Conservation (phyloP, 2,113 vertebrate species). For the Malurus melanocephalus region DNA sequence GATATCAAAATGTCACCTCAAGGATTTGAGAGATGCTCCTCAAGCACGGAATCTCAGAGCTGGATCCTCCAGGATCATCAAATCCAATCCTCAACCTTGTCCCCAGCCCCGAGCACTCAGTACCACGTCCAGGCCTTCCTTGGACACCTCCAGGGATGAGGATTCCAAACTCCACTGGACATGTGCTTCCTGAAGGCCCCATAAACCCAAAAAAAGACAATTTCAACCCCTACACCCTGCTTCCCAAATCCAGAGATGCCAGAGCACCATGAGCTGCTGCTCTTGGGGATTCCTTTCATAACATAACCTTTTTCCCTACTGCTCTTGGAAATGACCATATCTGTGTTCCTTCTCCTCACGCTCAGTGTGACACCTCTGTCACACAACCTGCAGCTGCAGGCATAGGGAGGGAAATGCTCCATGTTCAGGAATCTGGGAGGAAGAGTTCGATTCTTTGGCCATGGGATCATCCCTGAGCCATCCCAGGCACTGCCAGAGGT, state of each 20-base stretch:
- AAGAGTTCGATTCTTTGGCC: not conserved
- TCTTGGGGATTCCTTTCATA: not conserved
- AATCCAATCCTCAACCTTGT: rapidly evolving
- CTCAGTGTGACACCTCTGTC: not conserved
- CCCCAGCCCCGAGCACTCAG: not conserved
- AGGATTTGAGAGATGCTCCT: not conserved
- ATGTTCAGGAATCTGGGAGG: rapidly evolving
- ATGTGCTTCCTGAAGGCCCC: not conserved
- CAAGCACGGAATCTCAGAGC: rapidly evolving
- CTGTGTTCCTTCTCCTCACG: not conserved
- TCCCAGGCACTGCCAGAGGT: not conserved
- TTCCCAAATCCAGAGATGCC: not conserved
- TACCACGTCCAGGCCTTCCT: rapidly evolving
- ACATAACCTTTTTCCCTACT: rapidly evolving
- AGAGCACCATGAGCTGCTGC: not conserved
- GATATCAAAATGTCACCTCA: not conserved
- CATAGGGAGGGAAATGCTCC: rapidly evolving
- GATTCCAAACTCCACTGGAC: not conserved
- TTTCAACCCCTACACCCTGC: rapidly evolving
- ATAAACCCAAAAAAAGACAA: rapidly evolving
- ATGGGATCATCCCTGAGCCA: rapidly evolving
- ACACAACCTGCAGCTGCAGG: rapidly evolving
- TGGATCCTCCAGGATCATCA: rapidly evolving
- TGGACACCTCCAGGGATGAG: not conserved
- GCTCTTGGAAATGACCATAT: not conserved